Conservation (phyloP, 2,797 vertebrate species). For the Semaprochilodus insignis region DNA sequence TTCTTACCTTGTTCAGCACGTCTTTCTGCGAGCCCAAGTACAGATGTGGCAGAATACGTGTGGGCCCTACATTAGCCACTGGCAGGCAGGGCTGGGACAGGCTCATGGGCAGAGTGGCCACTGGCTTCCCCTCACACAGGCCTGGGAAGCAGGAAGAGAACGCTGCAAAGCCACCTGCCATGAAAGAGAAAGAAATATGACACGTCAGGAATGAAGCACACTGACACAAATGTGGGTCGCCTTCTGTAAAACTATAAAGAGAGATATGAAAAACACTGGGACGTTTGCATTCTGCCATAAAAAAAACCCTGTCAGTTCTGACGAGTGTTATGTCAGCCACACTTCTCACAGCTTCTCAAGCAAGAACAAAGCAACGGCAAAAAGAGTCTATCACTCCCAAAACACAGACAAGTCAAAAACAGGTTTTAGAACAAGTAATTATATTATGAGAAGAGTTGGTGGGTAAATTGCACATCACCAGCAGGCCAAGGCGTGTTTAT, state of each 20-base stretch:
- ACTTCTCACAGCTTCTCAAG: constrained; percentile 1
- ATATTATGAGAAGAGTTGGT: constrained; percentile 1
- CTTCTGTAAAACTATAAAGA: neutral
- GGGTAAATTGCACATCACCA: neutral
- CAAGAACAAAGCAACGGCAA: constrained; percentile 3
- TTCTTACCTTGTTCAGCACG: constrained; percentile 92
- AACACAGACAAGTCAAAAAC: constrained; percentile 17
- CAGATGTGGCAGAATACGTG: constrained; percentile 95
- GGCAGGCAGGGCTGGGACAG: constrained; percentile 96
- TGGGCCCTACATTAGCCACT: constrained; percentile 91
- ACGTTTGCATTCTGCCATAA: neutral
- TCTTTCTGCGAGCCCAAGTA: constrained; percentile 98
- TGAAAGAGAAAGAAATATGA: constrained; percentile 11
- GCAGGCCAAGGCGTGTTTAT: constrained; percentile 9
- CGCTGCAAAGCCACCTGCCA: constrained; percentile 92
- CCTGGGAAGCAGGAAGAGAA: constrained; percentile 97
- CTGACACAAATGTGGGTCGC: neutral
- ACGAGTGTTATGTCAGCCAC: neutral
- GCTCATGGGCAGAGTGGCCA: constrained; percentile 91
- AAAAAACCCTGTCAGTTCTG: neutral
- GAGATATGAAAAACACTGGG: neutral
- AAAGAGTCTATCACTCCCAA: neutral
- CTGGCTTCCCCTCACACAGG: constrained; percentile 93
- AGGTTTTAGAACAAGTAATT: constrained; percentile 10
- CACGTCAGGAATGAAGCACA: neutral